Percentiles rank a stretch among this genome's conserved stretches.
Evolutionary conservation across 1,140 invertebrate genomes (phyloP).

Genomic region (Drosophila arawakana): DNA sequence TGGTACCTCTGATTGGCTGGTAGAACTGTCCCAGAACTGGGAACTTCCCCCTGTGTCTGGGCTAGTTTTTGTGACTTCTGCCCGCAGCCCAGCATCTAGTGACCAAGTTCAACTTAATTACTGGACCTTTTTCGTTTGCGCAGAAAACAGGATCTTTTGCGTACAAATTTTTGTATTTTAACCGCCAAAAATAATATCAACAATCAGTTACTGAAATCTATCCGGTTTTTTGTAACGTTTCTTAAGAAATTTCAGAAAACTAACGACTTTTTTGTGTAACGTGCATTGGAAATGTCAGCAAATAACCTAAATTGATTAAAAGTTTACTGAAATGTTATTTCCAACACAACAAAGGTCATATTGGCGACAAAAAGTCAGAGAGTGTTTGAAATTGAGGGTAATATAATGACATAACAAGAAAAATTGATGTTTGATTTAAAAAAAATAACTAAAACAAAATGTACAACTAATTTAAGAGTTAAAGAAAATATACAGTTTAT

Average conservation of each 20-base stretch:
- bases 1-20: slow-evolving; percentile 42
- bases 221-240: slow-evolving; percentile 53
- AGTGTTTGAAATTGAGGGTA: too few relatives aligned
- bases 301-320: slow-evolving; percentile 17
- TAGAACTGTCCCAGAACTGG: slow-evolving; percentile 31
- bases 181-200: slow-evolving; percentile 49
- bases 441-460: neutral
- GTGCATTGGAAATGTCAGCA: slow-evolving; percentile 8
- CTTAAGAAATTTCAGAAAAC: neutral
- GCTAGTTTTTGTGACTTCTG: slow-evolving; percentile 60
- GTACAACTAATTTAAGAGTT: too few relatives aligned
- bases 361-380: neutral
- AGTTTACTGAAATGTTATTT: slow-evolving; percentile 1
- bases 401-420: neutral
- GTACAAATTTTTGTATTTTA: slow-evolving; percentile 31
- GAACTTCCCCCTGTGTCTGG: slow-evolving; percentile 22
- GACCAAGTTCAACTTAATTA: slow-evolving; percentile 63
- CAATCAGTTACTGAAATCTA: slow-evolving; percentile 23
- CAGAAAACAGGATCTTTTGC: slow-evolving; percentile 60
- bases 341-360: slow-evolving; percentile 12
- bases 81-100: slow-evolving; percentile 56
- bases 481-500: too few relatives aligned
- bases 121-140: slow-evolving; percentile 27
- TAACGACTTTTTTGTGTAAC: slow-evolving; percentile 12
- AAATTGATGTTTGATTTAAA: neutral